Conservation (phyloP, 2,888 invertebrate genomes). For the Acleris holmiana region DNA sequence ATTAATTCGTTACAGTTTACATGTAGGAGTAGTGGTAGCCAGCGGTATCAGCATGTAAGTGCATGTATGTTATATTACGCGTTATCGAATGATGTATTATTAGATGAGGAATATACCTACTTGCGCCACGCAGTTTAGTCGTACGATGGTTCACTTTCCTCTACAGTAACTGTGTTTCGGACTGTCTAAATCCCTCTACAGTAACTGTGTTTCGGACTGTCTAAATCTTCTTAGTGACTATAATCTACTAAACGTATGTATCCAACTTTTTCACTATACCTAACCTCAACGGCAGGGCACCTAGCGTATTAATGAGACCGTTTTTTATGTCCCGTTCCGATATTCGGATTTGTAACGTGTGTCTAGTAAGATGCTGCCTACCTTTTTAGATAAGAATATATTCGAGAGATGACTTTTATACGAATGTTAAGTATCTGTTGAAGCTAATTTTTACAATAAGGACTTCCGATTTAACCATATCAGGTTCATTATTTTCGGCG, state of each 20-base stretch:
- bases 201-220: slow-evolving; percentile 42
- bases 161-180: slow-evolving; percentile 45
- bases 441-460: slow-evolving; percentile 78
- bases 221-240: slow-evolving; percentile 69
- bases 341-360: slow-evolving; percentile 68
- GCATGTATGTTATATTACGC: slow-evolving; percentile 74
- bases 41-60: slow-evolving; percentile 72
- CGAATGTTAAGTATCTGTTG: slow-evolving; percentile 83
- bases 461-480: slow-evolving; percentile 79
- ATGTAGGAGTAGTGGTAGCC: slow-evolving; percentile 77
- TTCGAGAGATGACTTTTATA: slow-evolving; percentile 83
- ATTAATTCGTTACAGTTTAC: slow-evolving; percentile 74
- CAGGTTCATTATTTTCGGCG: slow-evolving; percentile 59
- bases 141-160: slow-evolving; percentile 52
- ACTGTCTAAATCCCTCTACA: slow-evolving; percentile 56
- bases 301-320: slow-evolving; percentile 58
- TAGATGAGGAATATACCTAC: slow-evolving; percentile 63
- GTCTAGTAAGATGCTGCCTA: slow-evolving; percentile 76
- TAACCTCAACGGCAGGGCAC: slow-evolving; percentile 59
- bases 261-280: slow-evolving; percentile 73
- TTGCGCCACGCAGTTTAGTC: slow-evolving; percentile 62
- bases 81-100: slow-evolving; percentile 77
- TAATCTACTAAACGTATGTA: slow-evolving; percentile 56
- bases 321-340: slow-evolving; percentile 64
- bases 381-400: slow-evolving; percentile 83